Percentiles rank a stretch among this genome's conserved stretches.
Conservation (phyloP, 64 coral and sea anemone genomes). For the Dendronephthya gigantea region DNA sequence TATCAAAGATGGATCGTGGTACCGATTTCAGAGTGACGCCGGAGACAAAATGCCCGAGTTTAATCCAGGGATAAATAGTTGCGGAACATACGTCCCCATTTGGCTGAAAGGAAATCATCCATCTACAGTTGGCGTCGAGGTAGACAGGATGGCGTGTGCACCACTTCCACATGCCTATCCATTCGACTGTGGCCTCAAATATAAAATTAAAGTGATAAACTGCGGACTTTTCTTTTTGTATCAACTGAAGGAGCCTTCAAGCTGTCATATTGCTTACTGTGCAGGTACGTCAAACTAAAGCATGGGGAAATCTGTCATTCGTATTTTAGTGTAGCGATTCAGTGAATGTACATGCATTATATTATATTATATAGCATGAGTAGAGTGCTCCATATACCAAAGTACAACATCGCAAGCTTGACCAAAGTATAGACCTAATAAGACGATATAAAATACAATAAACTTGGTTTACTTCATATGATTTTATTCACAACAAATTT, state of each 20-base stretch:
- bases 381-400: too few species aligned
- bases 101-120: constrained; percentile 41
- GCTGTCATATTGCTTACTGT: constrained; percentile 37
- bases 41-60: constrained; percentile 28
- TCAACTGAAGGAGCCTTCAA: neutral
- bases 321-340: too few species aligned
- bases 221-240: constrained; percentile 23
- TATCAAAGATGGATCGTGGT: neutral
- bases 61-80: neutral
- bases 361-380: too few species aligned
- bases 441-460: too few species aligned
- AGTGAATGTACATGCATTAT: too few species aligned
- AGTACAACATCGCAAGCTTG: too few species aligned
- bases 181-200: neutral
- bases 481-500: too few species aligned
- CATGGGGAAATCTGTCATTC: too few species aligned
- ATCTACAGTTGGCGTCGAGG: neutral
- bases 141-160: neutral
- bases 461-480: too few species aligned
- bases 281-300: constrained; percentile 53
- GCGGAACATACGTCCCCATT: constrained; percentile 36
- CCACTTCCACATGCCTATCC: neutral
- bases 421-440: too few species aligned
- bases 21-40: constrained; percentile 20
- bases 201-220: constrained; percentile 7